Conservation (phyloP, 2,113 vertebrate species). For the Lagenorhynchus albirostris region DNA sequence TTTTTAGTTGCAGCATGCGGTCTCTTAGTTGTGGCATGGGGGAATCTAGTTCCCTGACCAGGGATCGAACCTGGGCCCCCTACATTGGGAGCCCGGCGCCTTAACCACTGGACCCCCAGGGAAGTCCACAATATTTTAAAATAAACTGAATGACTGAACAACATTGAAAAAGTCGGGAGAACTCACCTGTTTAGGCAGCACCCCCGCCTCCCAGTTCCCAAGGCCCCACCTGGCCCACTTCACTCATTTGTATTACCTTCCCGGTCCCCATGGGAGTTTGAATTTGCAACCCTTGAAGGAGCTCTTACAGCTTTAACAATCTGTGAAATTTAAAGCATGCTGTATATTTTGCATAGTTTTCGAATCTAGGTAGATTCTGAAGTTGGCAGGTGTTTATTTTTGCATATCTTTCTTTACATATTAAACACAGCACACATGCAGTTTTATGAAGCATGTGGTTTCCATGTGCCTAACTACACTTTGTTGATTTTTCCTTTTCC, state of each 20-base stretch:
- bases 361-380: not conserved
- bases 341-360: slow-evolving; percentile 2
- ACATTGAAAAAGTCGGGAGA: not conserved
- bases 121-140: not conserved
- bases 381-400: slow-evolving; percentile 63
- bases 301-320: not conserved
- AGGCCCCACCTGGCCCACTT: not conserved
- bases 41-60: too few species aligned
- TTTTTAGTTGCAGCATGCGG: too few species aligned
- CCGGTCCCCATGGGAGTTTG: not conserved
- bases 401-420: slow-evolving; percentile 16
- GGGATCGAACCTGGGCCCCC: too few species aligned
- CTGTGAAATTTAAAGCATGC: not conserved
- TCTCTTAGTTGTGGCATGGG: too few species aligned
- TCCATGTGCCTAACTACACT: slow-evolving; percentile 48
- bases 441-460: slow-evolving; percentile 64
- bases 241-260: not conserved
- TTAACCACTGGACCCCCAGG: too few species aligned
- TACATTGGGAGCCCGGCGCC: too few species aligned
- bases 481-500: slow-evolving; percentile 59
- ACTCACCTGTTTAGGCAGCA: not conserved
- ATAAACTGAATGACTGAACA: not conserved
- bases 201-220: not conserved
- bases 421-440: slow-evolving; percentile 22
- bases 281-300: not conserved